A percentile compares a stretch with the other conserved stretches of the same genome.
These are phyloP conservation scores for Leptatherina wallacei DNA, from an alignment of 2,797 vertebrate species.

Conservation along the genomic window DNA sequence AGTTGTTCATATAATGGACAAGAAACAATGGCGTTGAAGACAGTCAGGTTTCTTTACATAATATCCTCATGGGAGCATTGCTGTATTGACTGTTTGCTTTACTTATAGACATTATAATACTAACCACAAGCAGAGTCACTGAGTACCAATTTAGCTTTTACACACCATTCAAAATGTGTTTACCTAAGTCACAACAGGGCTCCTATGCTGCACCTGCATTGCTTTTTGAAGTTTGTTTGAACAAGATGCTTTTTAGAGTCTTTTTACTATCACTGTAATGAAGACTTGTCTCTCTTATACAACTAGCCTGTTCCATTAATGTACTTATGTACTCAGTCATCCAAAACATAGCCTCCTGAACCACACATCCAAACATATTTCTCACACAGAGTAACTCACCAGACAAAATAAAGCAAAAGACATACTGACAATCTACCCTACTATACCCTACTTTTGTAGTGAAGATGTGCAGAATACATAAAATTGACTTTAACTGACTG, in stretches of 20 bases:
- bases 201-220: conserved; percentile 62
- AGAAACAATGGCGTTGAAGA: neutral
- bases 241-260: conserved; percentile 35
- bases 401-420: no score
- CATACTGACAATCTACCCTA: no score
- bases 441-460: no score
- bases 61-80: conserved; percentile 13
- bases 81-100: conserved; percentile 49
- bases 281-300: conserved; percentile 29
- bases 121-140: conserved; percentile 22
- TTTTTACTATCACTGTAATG: conserved; percentile 36
- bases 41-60: conserved; percentile 3
- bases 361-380: no score
- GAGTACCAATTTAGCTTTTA: conserved; percentile 22
- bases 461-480: no score
- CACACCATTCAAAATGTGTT: conserved; percentile 60
- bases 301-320: conserved; percentile 14
- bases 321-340: conserved; percentile 19
- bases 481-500: no score
- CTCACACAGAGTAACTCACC: no score
- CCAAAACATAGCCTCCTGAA: neutral
- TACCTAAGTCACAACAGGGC: conserved; percentile 29
- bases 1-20: neutral
- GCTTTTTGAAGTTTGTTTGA: conserved; percentile 62
- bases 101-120: conserved; percentile 25